Evolutionary conservation across 2,113 vertebrate species (phyloP), one percentile per base, ranked within the genome.

Genomic region (Tachysurus fulvidraco): DNA sequence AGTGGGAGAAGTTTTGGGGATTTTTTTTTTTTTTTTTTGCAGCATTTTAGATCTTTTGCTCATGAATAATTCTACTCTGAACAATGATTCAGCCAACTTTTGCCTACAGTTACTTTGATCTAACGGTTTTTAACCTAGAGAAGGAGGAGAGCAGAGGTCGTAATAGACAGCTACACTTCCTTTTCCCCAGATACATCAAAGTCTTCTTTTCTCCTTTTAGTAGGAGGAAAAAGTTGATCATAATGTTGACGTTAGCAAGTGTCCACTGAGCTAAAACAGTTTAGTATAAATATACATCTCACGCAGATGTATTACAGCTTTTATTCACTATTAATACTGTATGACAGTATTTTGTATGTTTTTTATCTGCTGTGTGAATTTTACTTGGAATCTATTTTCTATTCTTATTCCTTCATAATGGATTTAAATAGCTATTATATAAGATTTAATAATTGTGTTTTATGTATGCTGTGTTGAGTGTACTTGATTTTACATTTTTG

Each of bases 1-100:
- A 52, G 65, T 44, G 36, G 81, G 7, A 54, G 86, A 87, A 71
- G 36, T 54, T 19, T 11, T 83, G 16, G 41, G 6, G 36, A 36
- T 36, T 36, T 36, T 36, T 36, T 36, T 36, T 36, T 36, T 36
- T 36, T 36, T 36, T 36, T 36, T 54, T 46, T 65, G 12, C 4
- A 17, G 46, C 46, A 78, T 90, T 80, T 79, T 57, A 83, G 79
- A 83, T 50, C 57, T 64, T 64, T 52, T 55, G 23, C 41, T 69
- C 77, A 88, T 89, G 59, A 87, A 90, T 91, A 83, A 90, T 88
- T 91, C 88, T 64, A 85, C 60, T 83, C 28, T 69, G 69, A 87
- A 81, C 17, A 78, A 57, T 82, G 73, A 50, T 88, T 76, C 14
- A 81, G 44, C 55, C 36, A 76, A 44, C 60, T 76, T 81, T 71